A percentile compares a stretch with the other conserved stretches of the same genome.
Evolutionary conservation across 2,113 vertebrate species (phyloP).

Genomic region (Polypterus senegalus): DNA sequence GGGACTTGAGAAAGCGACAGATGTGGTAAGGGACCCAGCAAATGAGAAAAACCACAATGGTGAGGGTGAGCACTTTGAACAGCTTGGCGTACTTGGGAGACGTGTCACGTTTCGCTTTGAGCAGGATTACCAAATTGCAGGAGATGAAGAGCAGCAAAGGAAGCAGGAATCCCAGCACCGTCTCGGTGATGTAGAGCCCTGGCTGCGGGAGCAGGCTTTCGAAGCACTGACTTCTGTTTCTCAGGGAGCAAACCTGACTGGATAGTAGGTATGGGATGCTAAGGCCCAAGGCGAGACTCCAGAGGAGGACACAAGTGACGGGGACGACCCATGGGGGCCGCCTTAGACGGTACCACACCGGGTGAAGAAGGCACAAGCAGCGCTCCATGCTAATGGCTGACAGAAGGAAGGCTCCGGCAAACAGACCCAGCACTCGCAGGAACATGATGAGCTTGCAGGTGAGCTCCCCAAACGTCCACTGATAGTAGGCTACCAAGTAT

Average conservation of each 20-base stretch:
- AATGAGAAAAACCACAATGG: slow-evolving; percentile 56
- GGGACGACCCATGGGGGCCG: slow-evolving; percentile 49
- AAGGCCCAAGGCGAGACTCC: slow-evolving; percentile 34
- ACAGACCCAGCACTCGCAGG: slow-evolving; percentile 47
- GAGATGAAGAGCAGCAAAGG: slow-evolving; percentile 49
- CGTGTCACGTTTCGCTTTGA: slow-evolving; percentile 19
- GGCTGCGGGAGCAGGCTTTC: slow-evolving; percentile 13
- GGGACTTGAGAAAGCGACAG: slow-evolving; percentile 39
- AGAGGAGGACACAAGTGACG: slow-evolving; percentile 35
- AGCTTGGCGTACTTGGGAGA: slow-evolving; percentile 27
- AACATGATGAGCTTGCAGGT: slow-evolving; percentile 40
- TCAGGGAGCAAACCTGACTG: accelerated
- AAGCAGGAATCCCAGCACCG: slow-evolving; percentile 41
- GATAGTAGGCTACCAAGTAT: slow-evolving; percentile 29
- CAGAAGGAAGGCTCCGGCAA: slow-evolving; percentile 46
- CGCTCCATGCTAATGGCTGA: slow-evolving; percentile 53
- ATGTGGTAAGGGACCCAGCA: slow-evolving; percentile 61
- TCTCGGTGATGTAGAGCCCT: slow-evolving; percentile 39
- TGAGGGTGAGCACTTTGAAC: slow-evolving; percentile 48
- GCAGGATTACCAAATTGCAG: slow-evolving; percentile 44
- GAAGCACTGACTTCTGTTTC: slow-evolving; percentile 10
- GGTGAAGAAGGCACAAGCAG: slow-evolving; percentile 50
- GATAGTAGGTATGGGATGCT: slow-evolving; percentile 39
- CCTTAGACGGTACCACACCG: slow-evolving; percentile 45
- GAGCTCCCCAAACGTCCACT: slow-evolving; percentile 38